phyloP scores from a whole-genome alignment of 1,140 invertebrate species.

The Pseudomyrmex pallidus region DNA sequence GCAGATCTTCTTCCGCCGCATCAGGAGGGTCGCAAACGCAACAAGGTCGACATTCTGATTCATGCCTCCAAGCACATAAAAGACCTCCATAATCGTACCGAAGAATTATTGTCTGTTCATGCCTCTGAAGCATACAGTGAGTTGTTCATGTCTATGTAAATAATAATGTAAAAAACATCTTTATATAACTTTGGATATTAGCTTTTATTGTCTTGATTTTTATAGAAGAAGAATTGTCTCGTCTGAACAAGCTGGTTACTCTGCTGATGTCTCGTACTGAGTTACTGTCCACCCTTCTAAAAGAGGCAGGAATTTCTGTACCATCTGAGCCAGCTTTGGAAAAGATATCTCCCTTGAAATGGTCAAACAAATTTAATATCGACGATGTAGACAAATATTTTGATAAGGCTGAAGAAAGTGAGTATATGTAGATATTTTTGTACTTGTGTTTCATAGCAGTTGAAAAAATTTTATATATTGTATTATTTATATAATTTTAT shows the following conservation, averaged over 20 bases:
- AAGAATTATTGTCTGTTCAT: conserved; percentile 80
- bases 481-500: not conserved
- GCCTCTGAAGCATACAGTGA: conserved; percentile 82
- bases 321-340: conserved; percentile 83
- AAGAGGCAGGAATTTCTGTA: conserved; percentile 83
- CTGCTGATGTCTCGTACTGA: conserved; percentile 82
- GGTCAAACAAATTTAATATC: conserved; percentile 84
- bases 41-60: conserved; percentile 85
- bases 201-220: conserved; percentile 35
- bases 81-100: conserved; percentile 83
- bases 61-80: conserved; percentile 85
- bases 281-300: conserved; percentile 80
- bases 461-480: too few species aligned
- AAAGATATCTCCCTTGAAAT: conserved; percentile 84
- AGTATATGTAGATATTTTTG: conserved; percentile 6
- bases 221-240: conserved; percentile 82
- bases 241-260: conserved; percentile 81
- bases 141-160: conserved; percentile 18
- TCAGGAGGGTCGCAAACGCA: conserved; percentile 84
- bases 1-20: conserved; percentile 84
- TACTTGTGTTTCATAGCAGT: too few species aligned
- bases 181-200: not conserved
- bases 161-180: not conserved
- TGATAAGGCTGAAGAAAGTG: conserved; percentile 76
- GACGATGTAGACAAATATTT: conserved; percentile 79